These are phyloP conservation scores for Seriola aureovittata DNA, from an alignment of 2,113 vertebrate genomes.

Conservation along the genomic window DNA sequence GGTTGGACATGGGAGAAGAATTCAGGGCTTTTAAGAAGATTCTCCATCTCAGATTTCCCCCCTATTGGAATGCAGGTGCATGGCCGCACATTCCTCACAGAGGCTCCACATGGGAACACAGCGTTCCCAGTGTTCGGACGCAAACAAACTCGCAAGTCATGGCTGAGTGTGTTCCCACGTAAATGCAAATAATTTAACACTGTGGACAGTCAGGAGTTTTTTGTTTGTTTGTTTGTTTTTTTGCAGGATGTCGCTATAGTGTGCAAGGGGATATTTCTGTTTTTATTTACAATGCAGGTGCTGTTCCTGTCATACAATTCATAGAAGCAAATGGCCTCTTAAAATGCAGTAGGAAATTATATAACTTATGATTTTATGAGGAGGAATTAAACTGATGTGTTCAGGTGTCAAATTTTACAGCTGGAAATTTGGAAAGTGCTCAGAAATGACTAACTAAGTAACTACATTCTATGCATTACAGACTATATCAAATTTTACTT, in stretches of 20 bases:
- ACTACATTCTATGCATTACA: background rate
- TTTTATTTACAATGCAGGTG: slow-evolving; percentile 4
- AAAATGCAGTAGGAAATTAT: slow-evolving; percentile 1
- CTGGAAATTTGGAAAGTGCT: slow-evolving; percentile 13
- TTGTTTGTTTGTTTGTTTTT: background rate
- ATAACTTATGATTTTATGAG: background rate
- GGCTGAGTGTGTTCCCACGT: background rate
- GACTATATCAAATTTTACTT: background rate
- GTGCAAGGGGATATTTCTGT: background rate
- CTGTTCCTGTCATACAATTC: background rate
- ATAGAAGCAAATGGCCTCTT: background rate
- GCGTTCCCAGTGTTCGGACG: slow-evolving; percentile 60
- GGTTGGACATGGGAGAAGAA: slow-evolving; percentile 16
- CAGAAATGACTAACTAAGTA: background rate
- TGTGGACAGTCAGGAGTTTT: slow-evolving; percentile 19
- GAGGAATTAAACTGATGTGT: background rate
- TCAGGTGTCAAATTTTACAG: background rate
- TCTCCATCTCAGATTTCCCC: slow-evolving; percentile 18
- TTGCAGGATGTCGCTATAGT: background rate
- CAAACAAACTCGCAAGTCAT: slow-evolving; percentile 24
- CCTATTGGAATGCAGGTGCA: slow-evolving; percentile 80
- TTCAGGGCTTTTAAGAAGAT: slow-evolving; percentile 13
- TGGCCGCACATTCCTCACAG: slow-evolving; percentile 53
- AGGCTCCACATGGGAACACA: slow-evolving; percentile 67
- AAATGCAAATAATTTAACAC: slow-evolving; percentile 44